Evolutionary conservation across 2,888 invertebrate species (phyloP).

Genomic region (Anthophora plumipes): DNA sequence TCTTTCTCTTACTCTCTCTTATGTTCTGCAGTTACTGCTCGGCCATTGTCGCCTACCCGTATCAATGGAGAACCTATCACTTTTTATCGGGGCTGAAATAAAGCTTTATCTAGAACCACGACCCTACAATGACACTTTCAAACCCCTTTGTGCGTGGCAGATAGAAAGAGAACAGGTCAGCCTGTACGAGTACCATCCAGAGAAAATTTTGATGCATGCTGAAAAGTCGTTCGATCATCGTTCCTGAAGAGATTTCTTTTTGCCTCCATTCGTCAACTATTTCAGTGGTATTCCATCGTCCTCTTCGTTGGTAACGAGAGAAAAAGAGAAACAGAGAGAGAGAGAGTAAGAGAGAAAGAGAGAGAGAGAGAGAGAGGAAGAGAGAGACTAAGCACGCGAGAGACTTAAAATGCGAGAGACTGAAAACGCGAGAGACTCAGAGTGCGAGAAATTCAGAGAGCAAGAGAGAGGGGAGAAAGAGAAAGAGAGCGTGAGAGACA

Average conservation of each 20-base stretch:
- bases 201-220: slow-evolving; percentile 35
- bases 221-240: slow-evolving; percentile 29
- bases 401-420: too few species aligned
- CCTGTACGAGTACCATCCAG: slow-evolving; percentile 22
- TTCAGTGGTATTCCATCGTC: not conserved
- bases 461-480: too few species aligned
- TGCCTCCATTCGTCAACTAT: slow-evolving; percentile 1
- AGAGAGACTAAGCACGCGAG: too few species aligned
- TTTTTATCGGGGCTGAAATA: slow-evolving; percentile 26
- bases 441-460: too few species aligned
- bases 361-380: not conserved
- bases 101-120: slow-evolving; percentile 27
- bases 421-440: too few species aligned
- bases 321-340: too few species aligned
- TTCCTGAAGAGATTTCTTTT: not conserved
- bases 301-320: too few species aligned
- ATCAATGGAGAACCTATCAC: slow-evolving; percentile 22
- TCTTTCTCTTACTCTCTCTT: too few species aligned
- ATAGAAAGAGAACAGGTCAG: slow-evolving; percentile 2
- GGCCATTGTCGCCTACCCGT: slow-evolving; percentile 1
- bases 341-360: not conserved
- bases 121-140: slow-evolving; percentile 20
- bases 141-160: slow-evolving; percentile 16
- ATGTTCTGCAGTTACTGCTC: not conserved
- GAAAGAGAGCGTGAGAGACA: too few species aligned